Percentiles rank a stretch among this genome's conserved stretches.
Conservation (phyloP, 2,888 invertebrate genomes). For the Hedya salicella region DNA sequence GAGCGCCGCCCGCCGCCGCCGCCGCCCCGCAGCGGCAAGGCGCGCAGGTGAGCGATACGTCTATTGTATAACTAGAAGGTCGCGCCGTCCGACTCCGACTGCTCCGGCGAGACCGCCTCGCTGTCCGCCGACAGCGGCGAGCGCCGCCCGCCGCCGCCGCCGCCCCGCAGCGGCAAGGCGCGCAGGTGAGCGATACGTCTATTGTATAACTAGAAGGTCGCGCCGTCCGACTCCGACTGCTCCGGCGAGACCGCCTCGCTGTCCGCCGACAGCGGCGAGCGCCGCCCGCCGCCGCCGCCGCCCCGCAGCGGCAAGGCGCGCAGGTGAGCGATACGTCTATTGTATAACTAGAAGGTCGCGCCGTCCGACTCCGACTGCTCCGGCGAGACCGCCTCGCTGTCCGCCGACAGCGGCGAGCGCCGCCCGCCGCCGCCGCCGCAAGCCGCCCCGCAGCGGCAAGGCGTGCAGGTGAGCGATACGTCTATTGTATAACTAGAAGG, state of each 20-base stretch:
- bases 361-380: slow-evolving; percentile 68
- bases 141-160: slow-evolving; percentile 66
- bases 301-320: slow-evolving; percentile 64
- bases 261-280: slow-evolving; percentile 79
- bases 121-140: slow-evolving; percentile 81
- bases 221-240: slow-evolving; percentile 79
- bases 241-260: slow-evolving; percentile 81
- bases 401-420: slow-evolving; percentile 79
- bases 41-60: slow-evolving; percentile 59
- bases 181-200: slow-evolving; percentile 57
- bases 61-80: too few species aligned
- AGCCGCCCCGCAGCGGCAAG: slow-evolving; percentile 59
- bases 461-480: slow-evolving; percentile 60
- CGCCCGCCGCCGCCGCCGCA: slow-evolving; percentile 65
- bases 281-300: slow-evolving; percentile 67
- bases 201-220: too few species aligned
- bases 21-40: slow-evolving; percentile 64
- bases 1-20: slow-evolving; percentile 70
- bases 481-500: too few species aligned
- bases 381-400: slow-evolving; percentile 79
- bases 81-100: slow-evolving; percentile 76
- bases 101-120: slow-evolving; percentile 80
- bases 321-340: slow-evolving; percentile 54
- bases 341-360: too few species aligned
- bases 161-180: slow-evolving; percentile 63